A percentile compares a stretch with the other conserved stretches of the same genome.
Conservation (phyloP, 2,888 invertebrate species). For the Falcaria lacertinaria region DNA sequence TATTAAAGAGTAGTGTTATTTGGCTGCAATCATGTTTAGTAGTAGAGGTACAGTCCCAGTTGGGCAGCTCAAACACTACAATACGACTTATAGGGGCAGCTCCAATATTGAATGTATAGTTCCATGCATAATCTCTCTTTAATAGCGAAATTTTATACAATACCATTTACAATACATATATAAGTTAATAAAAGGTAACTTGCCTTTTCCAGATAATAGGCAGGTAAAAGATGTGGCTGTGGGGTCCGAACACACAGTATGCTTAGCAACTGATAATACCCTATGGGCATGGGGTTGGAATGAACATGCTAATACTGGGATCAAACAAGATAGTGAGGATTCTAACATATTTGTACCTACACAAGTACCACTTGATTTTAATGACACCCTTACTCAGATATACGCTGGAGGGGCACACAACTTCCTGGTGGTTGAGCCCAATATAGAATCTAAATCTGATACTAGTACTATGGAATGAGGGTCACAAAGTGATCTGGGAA, state of each 20-base stretch:
- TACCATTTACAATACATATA: too few species aligned
- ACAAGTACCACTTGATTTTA: conserved; percentile 33
- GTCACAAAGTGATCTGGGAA: neutral
- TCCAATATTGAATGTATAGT: too few species aligned
- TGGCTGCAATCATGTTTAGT: too few species aligned
- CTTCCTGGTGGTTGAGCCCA: conserved; percentile 46
- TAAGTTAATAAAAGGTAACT: neutral
- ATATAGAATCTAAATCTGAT: conserved; percentile 5
- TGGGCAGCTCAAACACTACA: too few species aligned
- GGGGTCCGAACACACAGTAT: conserved; percentile 90
- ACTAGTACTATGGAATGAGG: neutral
- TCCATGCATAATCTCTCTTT: too few species aligned
- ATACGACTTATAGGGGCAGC: too few species aligned
- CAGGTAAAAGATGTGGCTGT: conserved; percentile 79
- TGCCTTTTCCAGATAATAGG: conserved; percentile 57
- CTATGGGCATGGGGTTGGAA: conserved; percentile 94
- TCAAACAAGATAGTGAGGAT: conserved; percentile 41
- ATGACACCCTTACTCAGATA: conserved; percentile 40
- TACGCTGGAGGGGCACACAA: conserved; percentile 71
- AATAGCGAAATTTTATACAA: too few species aligned
- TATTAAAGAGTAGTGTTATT: too few species aligned
- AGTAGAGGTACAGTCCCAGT: too few species aligned
- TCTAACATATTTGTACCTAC: conserved; percentile 47
- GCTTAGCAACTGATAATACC: conserved; percentile 81
- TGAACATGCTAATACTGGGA: conserved; percentile 92